Evolutionary conservation across 2,797 vertebrate genomes (phyloP).

Genomic region (Malacoraja senta): DNA sequence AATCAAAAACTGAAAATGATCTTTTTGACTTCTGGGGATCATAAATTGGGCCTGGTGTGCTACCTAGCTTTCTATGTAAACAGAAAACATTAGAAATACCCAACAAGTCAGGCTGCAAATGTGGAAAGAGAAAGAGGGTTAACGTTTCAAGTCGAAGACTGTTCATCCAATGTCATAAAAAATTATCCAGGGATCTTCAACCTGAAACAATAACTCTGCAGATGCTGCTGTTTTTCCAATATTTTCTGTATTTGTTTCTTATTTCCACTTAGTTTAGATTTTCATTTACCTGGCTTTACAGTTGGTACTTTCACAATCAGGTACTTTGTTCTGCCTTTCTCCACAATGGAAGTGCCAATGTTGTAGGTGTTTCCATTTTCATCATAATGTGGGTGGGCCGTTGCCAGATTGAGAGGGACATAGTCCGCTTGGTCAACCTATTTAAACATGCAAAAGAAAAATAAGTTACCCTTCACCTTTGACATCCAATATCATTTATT

Average conservation of each 20-base stretch:
- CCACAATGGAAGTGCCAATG: slow-evolving; percentile 80
- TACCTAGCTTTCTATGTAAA: no score
- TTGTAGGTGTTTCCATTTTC: slow-evolving; percentile 77
- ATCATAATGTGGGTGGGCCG: slow-evolving; percentile 89
- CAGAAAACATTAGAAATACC: no score
- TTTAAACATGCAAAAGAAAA: neutral
- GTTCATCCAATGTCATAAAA: no score
- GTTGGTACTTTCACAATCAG: slow-evolving; percentile 78
- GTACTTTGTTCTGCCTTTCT: slow-evolving; percentile 75
- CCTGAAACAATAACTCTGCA: no score
- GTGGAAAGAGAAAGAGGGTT: no score
- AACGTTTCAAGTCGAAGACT: no score
- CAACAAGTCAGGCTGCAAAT: no score
- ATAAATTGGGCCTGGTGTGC: neutral
- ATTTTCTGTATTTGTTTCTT: no score
- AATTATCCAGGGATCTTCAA: no score
- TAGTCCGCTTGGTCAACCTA: slow-evolving; percentile 82
- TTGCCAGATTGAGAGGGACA: slow-evolving; percentile 74
- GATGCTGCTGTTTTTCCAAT: no score
- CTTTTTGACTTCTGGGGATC: neutral
- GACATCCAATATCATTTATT: neutral
- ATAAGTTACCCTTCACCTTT: neutral
- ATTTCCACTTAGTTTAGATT: neutral
- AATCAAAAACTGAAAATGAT: neutral
- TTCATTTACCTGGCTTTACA: slow-evolving; percentile 8